Conservation (phyloP, 1,140 invertebrate species). For the Hirudo medicinalis region DNA sequence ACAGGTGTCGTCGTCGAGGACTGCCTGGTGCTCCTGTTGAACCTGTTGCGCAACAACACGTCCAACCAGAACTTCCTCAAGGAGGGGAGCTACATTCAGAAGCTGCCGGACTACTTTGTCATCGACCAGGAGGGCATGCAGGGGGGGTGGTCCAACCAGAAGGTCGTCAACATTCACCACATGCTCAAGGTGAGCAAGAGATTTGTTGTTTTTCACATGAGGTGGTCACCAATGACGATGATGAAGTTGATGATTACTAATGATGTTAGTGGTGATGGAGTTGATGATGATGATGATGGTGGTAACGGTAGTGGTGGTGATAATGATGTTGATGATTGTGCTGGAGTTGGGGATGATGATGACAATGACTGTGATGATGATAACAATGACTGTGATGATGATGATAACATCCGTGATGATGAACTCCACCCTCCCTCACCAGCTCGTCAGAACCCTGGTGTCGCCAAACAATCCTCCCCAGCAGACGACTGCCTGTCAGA, state of each 20-base stretch:
- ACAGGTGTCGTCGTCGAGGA: constrained; percentile 88
- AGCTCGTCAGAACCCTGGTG: constrained; percentile 70
- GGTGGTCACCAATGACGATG: too few species aligned
- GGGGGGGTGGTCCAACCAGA: constrained; percentile 81
- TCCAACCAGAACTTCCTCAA: constrained; percentile 98
- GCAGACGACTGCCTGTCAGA: constrained; percentile 68
- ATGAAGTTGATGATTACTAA: too few species aligned
- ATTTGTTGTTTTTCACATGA: not conserved
- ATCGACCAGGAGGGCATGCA: constrained; percentile 49
- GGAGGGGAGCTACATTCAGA: constrained; percentile 82
- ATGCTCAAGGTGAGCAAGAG: constrained; percentile 56
- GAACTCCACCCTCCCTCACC: not conserved
- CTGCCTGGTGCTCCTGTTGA: constrained; percentile 83
- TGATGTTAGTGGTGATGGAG: too few species aligned
- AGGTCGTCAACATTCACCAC: constrained; percentile 82
- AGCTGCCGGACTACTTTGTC: constrained; percentile 67
- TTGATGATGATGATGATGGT: too few species aligned
- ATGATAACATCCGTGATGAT: too few species aligned
- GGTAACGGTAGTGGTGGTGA: too few species aligned
- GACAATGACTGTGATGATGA: too few species aligned
- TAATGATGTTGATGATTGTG: too few species aligned
- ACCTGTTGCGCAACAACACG: constrained; percentile 82
- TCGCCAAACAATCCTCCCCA: constrained; percentile 72
- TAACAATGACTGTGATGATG: too few species aligned
- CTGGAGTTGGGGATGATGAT: too few species aligned